Base-by-base conservation (phyloP, 2,888 invertebrate genomes). In the Cataglyphis altisquamis region DNA sequence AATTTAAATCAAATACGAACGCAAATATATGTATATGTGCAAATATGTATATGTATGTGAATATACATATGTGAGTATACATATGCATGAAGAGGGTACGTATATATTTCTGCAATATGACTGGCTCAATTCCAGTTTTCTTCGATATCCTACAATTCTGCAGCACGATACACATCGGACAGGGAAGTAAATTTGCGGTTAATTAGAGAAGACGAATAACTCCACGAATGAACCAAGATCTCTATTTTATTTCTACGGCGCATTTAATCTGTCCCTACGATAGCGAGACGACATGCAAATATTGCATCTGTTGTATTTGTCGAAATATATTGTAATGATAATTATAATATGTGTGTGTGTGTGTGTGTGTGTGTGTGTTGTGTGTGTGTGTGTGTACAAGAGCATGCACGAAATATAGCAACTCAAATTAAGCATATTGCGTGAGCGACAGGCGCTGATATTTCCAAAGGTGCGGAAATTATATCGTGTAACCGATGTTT, bases 1-100 rank as follows among this genome's bases (percentile, higher is more conserved):
- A 92, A 92, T 93, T 93, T 92, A 91, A 93, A 92, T 93, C 91
- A 90, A 89, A 89, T 92, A 92, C 91, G 89, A 90, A 86, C 87
- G 82, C 89, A 57, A 55, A 45, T 78, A 45, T 80, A 70, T 68
- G 25, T 77, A 21, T 45, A 21, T 45, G 52, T 25, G 25, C 25
- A 25, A 25, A 25, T 25, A 25, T 25, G 25, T 25, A 25, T 25
- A 25, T 25, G 25, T 25, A 25, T 25, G 25, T 1, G 25, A 25
- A 25, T 25, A 25, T 25, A 25, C 25, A 25, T 18, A 78, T 15
- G n/a, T 89, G 90, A 89, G 89, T 91, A 90, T 39, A 18, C 29
- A 48, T 55, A 63, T 64, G 36, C 25, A 81, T 21, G 29, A 25
- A 10, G 18, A n/a, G 57, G n/a, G 85, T 82, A 72, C 64, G 25